Base-by-base conservation (phyloP, 2,888 invertebrate species). In the Copidosoma aretas region DNA sequence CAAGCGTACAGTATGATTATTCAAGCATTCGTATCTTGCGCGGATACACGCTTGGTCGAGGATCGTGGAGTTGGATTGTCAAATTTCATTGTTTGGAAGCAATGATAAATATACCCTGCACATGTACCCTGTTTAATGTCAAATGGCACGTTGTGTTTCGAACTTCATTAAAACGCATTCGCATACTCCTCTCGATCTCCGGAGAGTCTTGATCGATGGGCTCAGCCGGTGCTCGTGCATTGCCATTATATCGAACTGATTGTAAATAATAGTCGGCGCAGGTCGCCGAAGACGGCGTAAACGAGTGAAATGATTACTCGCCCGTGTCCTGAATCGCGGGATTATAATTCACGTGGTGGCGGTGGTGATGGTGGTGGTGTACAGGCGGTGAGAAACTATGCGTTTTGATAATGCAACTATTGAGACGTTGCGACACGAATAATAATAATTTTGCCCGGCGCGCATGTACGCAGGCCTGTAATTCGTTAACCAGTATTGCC, bases 401-500 rank as follows among this genome's bases (percentile, higher is more conserved):
- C 21, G 46, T 41, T 59, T 53, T 54, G 59, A 60, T 60, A 63
- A 49, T 63, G 49, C 63, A 63, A 63, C 54, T 53, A 17, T 25
- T 10, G 62, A 62, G 51, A 25, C 60, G 59, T 63, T 54, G 58
- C 59, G 49, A 43, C 54, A 14, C n/a, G n/a, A 46, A 17, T 19
- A 54, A 68, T 63, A 58, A 63, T 60, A 64, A 64, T 68, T 60
- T n/a, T 24, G 59, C 25, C 41, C 39, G 5, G 5, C 10, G 19
- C 14, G n/a, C 21, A 10, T 41, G 14, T 41, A 41, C 14, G 15
- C 43, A 46, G 15, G 43, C 43, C 10, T 25, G 56, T 56, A 68
- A 51, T n/a, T 59, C 63, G 49, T 60, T 56, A 59, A 63, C 63
- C 63, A 54, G 54, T 59, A 56, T 68, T 60, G 60, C 60, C 21